Evolutionary conservation across 2,888 invertebrate genomes (phyloP).

Genomic region (Lycophotia porphyrea): DNA sequence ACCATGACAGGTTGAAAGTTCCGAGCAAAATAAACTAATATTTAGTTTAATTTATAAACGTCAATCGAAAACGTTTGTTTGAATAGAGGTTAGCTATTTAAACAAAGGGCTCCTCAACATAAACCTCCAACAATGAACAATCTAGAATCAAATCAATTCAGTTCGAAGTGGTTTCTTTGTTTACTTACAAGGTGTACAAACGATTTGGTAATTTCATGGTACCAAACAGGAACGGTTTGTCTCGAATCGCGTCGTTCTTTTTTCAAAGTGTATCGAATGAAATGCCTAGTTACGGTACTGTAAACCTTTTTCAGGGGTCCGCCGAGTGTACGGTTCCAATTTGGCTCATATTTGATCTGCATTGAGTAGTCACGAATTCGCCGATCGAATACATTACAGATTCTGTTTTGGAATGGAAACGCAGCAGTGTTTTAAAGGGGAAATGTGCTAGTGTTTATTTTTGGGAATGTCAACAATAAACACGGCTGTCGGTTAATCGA

Average conservation of each 20-base stretch:
- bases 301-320: constrained; percentile 63
- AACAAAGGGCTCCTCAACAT: constrained; percentile 7
- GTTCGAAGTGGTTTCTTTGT: constrained; percentile 59
- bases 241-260: constrained; percentile 58
- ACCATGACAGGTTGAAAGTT: not conserved
- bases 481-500: constrained; percentile 33
- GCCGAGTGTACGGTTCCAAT: constrained; percentile 73
- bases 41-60: not conserved
- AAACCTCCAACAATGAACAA: constrained; percentile 40
- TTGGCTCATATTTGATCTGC: constrained; percentile 79
- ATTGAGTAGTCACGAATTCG: constrained; percentile 76
- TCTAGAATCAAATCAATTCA: constrained; percentile 58
- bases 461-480: constrained; percentile 56
- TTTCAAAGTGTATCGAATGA: constrained; percentile 69
- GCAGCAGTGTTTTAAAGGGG: constrained; percentile 65
- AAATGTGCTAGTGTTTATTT: constrained; percentile 69
- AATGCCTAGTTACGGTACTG: constrained; percentile 67
- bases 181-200: constrained; percentile 59
- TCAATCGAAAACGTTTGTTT: constrained; percentile 6
- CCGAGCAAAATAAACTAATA: constrained; percentile 3
- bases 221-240: constrained; percentile 62
- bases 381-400: constrained; percentile 77
- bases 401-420: constrained; percentile 76
- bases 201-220: constrained; percentile 68
- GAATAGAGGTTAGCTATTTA: constrained; percentile 1